These are phyloP conservation scores for Entelurus aequoreus DNA, from an alignment of 2,113 vertebrate genomes.

Conservation along the genomic window DNA sequence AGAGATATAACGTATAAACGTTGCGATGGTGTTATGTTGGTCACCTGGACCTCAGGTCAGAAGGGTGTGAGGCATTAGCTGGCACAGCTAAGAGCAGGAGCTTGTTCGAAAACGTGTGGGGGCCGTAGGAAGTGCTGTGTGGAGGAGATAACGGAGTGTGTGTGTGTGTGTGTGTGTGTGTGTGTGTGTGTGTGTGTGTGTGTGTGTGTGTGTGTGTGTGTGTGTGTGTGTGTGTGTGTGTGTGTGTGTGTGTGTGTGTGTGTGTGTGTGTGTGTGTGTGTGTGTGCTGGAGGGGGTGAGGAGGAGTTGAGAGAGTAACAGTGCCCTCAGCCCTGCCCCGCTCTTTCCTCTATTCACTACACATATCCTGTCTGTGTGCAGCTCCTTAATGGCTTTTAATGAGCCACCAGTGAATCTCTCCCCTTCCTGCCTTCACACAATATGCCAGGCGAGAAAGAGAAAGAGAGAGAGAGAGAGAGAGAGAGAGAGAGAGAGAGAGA, in stretches of 20 bases:
- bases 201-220: slow-evolving; percentile 35
- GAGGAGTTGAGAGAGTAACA: slow-evolving; percentile 43
- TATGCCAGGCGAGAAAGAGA: slow-evolving; percentile 31
- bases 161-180: slow-evolving; percentile 34
- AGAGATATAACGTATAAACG: slow-evolving; percentile 49
- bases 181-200: slow-evolving; percentile 37
- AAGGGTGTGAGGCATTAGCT: slow-evolving; percentile 52
- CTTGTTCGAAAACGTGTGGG: slow-evolving; percentile 62
- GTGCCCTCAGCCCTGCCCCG: slow-evolving; percentile 66
- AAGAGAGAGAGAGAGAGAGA: slow-evolving; percentile 23
- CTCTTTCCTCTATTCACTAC: slow-evolving; percentile 77
- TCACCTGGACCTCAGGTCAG: slow-evolving; percentile 52
- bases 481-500: slow-evolving; percentile 10
- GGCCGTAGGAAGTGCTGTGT: slow-evolving; percentile 76
- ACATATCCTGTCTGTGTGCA: slow-evolving; percentile 68
- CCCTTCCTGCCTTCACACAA: slow-evolving; percentile 64
- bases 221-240: slow-evolving; percentile 34
- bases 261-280: slow-evolving; percentile 35
- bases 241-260: slow-evolving; percentile 36
- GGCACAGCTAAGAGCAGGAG: slow-evolving; percentile 50
- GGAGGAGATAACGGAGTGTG: slow-evolving; percentile 70
- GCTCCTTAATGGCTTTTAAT: slow-evolving; percentile 72
- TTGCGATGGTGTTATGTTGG: slow-evolving; percentile 42
- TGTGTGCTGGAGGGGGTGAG: slow-evolving; percentile 23
- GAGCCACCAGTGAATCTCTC: slow-evolving; percentile 61